A percentile compares a stretch with the other conserved stretches of the same genome.
These are phyloP conservation scores for Chondrilla cf. caribensis DNA, from an alignment of 37 sponge, comb jelly and placozoan species.

Conservation along the genomic window DNA sequence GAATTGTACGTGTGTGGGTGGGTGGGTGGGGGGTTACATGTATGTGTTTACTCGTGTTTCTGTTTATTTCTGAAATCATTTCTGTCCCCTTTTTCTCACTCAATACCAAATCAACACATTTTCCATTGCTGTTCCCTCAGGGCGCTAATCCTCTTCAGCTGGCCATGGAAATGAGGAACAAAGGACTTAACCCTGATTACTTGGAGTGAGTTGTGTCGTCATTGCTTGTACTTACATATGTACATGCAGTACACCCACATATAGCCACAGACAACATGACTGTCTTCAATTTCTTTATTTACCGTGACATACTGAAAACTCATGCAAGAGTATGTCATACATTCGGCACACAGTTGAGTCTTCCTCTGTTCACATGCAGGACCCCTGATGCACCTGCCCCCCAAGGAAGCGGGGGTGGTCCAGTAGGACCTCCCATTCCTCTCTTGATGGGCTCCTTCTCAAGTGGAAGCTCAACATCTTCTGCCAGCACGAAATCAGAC, in stretches of 20 bases:
- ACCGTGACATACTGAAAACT: too few species aligned
- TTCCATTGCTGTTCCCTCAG: conserved; percentile 52
- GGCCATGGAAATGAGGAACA: conserved; percentile 67
- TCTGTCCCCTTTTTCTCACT: background rate
- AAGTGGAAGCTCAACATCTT: too few species aligned
- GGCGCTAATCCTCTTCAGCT: conserved; percentile 81
- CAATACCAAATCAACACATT: background rate
- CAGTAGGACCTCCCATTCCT: background rate
- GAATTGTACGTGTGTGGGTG: conserved; percentile 53
- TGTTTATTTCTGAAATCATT: background rate
- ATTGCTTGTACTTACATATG: background rate
- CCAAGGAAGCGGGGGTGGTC: conserved; percentile 1
- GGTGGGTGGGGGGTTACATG: background rate
- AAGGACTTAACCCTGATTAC: conserved; percentile 81
- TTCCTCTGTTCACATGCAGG: too few species aligned
- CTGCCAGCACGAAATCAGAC: background rate
- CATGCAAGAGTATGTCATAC: background rate
- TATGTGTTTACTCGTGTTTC: background rate
- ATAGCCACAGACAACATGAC: too few species aligned
- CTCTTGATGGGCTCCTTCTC: background rate
- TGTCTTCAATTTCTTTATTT: too few species aligned
- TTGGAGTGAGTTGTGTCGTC: conserved; percentile 55
- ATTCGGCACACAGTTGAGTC: background rate
- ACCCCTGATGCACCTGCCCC: conserved; percentile 42
- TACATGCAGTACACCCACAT: background rate